Base-by-base conservation (phyloP, 1,140 invertebrate species). In the Leptestheria dahalacensis region DNA sequence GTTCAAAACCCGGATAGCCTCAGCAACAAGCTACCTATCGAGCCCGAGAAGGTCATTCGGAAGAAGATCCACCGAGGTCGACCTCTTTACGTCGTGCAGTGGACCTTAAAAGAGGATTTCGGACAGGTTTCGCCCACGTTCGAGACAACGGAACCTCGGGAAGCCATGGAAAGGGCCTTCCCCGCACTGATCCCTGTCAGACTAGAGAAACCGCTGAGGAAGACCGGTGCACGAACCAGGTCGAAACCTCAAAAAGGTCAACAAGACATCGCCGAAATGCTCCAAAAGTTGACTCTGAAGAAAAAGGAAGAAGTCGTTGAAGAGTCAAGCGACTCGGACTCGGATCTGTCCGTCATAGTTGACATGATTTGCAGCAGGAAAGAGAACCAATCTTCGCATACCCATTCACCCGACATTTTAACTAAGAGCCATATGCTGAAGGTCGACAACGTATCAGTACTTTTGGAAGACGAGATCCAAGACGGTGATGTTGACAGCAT, bases 81-180 rank as follows among this genome's bases (percentile, higher is more conserved):
- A 15, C 73, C 79, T 1, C 81, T 82, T 68, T 81, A 80, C 64
- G 84, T 87, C 72, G 75, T 88, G n/a, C 67, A 33, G 61, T 69
- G 63, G 77, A 75, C 60, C 74, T 78, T 59, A 58, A 71, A 18
- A 69, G 73, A 53, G 68, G 72, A 61, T 66, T 78, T 78, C 76
- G 75, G 72, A 28, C 18, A 55, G 49, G 24, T 52, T 6, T 15
- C 47, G 21, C 18, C 10, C 26, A 9, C 28, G 12, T 74, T 63
- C 51, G 65, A 69, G 3, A 83, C 82, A 1, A 76, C 81, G n/a
- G 86, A 89, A 67, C 77, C 80, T 1, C 77, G 84, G 69, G 69
- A 77, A 54, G 65, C 80, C 24, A 74, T 89, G 62, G 69, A 75
- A 49, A 67, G 72, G 68, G 83, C 78, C 68, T 85, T 84, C 80